Evolutionary conservation across 2,888 invertebrate genomes (phyloP), one percentile per base, ranked within the genome.

Genomic region (Exocentrus adspersus): DNA sequence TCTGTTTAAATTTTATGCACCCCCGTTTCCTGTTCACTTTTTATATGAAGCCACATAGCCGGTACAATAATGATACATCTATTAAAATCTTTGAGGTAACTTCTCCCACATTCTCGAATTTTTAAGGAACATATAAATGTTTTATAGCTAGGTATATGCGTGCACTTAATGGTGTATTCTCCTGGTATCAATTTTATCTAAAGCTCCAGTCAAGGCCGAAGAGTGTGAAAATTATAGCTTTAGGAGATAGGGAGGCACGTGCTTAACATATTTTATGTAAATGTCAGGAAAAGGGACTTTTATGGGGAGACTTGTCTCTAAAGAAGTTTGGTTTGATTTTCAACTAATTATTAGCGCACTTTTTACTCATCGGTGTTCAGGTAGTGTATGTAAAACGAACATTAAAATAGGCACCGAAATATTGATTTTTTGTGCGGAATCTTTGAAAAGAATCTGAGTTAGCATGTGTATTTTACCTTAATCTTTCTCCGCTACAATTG

Each of bases 251-350:
- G 43, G 43, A 53, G 30, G 54, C 30, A 43, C 54, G 54, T 54
- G 54, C 54, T 54, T 43, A 54, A 54, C 54, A 54, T 54, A 54
- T 54, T 54, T 54, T 54, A 54, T 54, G 54, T 24, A 54, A 54
- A 54, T 54, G 41, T 12, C 7, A 16, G 28, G 24, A 53, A 53
- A 41, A 24, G 54, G 28, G 19, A 43, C 54, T 43, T 43, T 54
- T 54, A 41, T 10, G 17, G 43, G 16, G 7, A 28, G 28, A 48
- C 14, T 16, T 28, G 24, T 37, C 37, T 1, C 9, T 24, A 16
- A 28, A n/a, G 32, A 51, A 24, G 17, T 12, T 17, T 28, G 28
- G 10, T 28, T 54, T 28, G 28, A 16, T 17, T 37, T 20, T 42
- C 43, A 43, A 20, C 43, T 43, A 54, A 54, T 24, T 37, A 52